A percentile compares a stretch with the other conserved stretches of the same genome.
Conservation (phyloP, 2,888 invertebrate genomes). For the Gari tellinella region DNA sequence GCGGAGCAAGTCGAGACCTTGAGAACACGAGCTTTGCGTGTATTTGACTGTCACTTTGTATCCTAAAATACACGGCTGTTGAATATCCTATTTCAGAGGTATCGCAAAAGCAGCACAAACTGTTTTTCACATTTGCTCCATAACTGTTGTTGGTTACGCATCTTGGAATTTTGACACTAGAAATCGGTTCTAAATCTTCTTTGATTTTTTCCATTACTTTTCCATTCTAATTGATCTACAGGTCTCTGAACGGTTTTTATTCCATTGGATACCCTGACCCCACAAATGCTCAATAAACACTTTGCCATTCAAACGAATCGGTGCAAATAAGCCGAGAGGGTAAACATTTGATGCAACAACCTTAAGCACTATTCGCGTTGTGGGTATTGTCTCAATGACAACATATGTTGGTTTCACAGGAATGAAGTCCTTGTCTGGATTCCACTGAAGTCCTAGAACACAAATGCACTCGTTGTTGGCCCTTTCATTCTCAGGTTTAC, state of each 20-base stretch:
- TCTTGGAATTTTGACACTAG: neutral
- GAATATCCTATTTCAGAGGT: conserved; percentile 23
- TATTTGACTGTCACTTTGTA: neutral
- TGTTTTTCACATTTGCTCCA: neutral
- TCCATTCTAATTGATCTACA: conserved; percentile 7
- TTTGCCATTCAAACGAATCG: conserved; percentile 9
- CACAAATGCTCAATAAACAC: conserved; percentile 18
- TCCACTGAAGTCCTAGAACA: conserved; percentile 31
- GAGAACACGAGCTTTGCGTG: conserved; percentile 27
- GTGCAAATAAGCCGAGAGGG: conserved; percentile 17
- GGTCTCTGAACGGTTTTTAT: neutral
- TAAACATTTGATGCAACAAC: conserved; percentile 11
- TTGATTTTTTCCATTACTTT: too few relatives aligned
- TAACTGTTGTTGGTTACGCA: neutral
- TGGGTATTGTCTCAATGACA: neutral
- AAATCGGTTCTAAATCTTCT: neutral
- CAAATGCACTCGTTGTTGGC: conserved; percentile 5
- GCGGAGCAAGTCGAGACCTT: conserved; percentile 34
- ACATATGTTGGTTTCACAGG: neutral
- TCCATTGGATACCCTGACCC: conserved; percentile 8
- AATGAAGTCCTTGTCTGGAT: conserved; percentile 8
- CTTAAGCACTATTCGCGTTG: conserved; percentile 16
- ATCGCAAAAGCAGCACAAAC: conserved; percentile 21
- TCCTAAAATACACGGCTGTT: conserved; percentile 21
- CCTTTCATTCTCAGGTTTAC: conserved; percentile 8